Evolutionary conservation across 2,888 invertebrate species (phyloP).

Genomic region (Parnassius orleans): DNA sequence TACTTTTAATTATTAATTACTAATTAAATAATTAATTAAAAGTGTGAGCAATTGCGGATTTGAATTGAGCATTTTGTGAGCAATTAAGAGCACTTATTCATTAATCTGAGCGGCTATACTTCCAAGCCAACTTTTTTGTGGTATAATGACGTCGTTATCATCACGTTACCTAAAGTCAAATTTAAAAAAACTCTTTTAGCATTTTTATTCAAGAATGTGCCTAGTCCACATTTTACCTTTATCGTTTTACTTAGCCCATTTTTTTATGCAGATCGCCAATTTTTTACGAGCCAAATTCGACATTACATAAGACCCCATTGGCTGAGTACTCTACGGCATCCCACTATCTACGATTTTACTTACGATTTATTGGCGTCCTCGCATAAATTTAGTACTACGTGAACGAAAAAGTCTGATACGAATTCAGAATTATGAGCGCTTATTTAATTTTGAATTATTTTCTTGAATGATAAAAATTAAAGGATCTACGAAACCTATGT

Average conservation of each 20-base stretch:
- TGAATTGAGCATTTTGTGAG: too few species aligned
- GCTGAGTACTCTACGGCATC: conserved; percentile 24
- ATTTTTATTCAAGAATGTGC: neutral
- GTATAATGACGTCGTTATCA: too few species aligned
- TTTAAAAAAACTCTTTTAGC: too few species aligned
- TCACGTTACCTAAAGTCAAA: too few species aligned
- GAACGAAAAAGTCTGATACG: conserved; percentile 13
- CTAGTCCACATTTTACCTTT: conserved; percentile 22
- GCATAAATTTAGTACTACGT: conserved; percentile 26
- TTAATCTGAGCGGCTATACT: too few species aligned
- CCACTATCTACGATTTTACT: conserved; percentile 23
- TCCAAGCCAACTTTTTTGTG: too few species aligned
- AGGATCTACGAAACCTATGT: too few species aligned
- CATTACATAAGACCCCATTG: conserved; percentile 24
- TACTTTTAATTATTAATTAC: too few species aligned
- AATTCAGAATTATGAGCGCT: conserved; percentile 14
- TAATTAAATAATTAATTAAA: too few species aligned
- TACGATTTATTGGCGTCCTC: conserved; percentile 23
- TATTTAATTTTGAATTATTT: conserved; percentile 13
- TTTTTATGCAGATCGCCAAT: conserved; percentile 26
- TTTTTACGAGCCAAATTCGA: conserved; percentile 26
- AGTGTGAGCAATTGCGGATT: too few species aligned
- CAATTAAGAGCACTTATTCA: too few species aligned
- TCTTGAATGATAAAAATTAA: too few species aligned
- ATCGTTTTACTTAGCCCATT: conserved; percentile 25